Base-by-base conservation (phyloP, 2,888 invertebrate species). In the Cryptus armator region DNA sequence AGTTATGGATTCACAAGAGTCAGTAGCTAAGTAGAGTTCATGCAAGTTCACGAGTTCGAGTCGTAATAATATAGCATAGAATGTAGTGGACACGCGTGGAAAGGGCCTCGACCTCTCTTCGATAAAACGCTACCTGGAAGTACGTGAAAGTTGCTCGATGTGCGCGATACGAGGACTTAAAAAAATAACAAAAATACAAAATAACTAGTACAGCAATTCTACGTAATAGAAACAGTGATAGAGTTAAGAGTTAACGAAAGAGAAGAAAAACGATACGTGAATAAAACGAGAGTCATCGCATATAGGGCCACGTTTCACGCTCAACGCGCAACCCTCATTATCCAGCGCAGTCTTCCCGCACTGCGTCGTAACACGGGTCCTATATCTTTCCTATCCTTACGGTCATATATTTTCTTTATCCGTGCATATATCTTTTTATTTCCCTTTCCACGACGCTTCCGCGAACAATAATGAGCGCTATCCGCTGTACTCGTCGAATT, bases 291-390 rank as follows among this genome's bases (percentile, higher is more conserved):
- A 48, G 84, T 77, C 77, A 68, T 43, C 71, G 84, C 24, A 75
- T 75, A 81, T 75, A 81, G 80, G 83, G 79, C 82, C 81, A 86
- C 80, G 86, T 87, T 87, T 87, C 83, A 87, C 85, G 86, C 86
- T 86, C 86, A 56, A 84, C 78, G 86, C 84, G 74, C 83, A 81
- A 71, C 77, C 83, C 84, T 83, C 84, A 86, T 87, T 86, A 86
- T 85, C 80, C 81, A 83, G 81, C 81, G 76, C 84, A 84, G 70
- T 82, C 87, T 86, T 88, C 78, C 71, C 66, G 67, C 48, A 48
- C 64, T 66, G 64, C 51, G 48, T 67, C 37, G 70, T 48, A 67
- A 48, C 66, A 48, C 44, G 80, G 84, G 82, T 84, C 74, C 86
- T 85, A 48, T 62, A 70, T 77, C 67, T 87, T 84, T 87, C 84